Conservation (phyloP, 1,140 invertebrate genomes). For the Nomia melanderi region DNA sequence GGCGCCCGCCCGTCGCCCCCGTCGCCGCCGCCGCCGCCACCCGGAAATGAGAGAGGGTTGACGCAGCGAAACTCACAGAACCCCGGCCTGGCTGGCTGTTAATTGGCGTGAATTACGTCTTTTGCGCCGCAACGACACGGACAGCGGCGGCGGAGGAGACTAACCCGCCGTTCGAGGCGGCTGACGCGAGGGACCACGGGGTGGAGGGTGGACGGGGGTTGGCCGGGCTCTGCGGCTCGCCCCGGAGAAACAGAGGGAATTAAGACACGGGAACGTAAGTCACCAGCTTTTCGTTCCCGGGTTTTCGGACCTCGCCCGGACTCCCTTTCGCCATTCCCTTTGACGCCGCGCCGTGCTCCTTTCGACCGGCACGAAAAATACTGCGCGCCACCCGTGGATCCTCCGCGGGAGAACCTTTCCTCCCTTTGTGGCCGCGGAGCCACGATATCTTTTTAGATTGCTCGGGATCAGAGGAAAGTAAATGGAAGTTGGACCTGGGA, state of each 20-base stretch:
- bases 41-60: conserved; percentile 56
- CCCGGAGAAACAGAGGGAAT: conserved; percentile 31
- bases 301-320: not conserved
- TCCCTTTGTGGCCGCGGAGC: not conserved
- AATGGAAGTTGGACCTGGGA: too few relatives aligned
- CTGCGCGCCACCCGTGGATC: not conserved
- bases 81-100: conserved; percentile 52
- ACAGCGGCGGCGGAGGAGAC: not conserved
- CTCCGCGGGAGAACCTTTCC: not conserved
- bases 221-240: not conserved
- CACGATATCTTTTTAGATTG: not conserved
- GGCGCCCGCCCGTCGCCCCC: not conserved
- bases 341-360: not conserved
- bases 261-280: conserved; percentile 32
- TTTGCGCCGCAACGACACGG: conserved; percentile 56
- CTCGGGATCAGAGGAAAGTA: not conserved
- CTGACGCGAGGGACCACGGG: too few relatives aligned
- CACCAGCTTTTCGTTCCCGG: conserved; percentile 1
- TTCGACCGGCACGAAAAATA: not conserved
- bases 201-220: not conserved
- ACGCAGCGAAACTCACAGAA: conserved; percentile 52
- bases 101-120: conserved; percentile 69
- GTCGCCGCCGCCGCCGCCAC: conserved; percentile 19
- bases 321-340: not conserved
- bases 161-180: not conserved